phyloP scores from a whole-genome alignment of 2,113 vertebrate species.

The Hemicordylus capensis region DNA sequence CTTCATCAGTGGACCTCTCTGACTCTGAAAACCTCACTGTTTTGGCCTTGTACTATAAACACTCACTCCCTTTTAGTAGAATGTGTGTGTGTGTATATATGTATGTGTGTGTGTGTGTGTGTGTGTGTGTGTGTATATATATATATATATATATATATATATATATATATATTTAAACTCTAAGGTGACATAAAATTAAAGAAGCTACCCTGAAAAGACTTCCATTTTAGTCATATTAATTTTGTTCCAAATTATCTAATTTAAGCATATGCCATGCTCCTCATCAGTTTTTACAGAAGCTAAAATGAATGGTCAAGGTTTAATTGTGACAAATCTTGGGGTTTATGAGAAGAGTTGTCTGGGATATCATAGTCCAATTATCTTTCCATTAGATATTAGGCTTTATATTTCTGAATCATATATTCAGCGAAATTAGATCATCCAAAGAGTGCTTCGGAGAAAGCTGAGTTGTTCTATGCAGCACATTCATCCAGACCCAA shows the following conservation, averaged over 20 bases:
- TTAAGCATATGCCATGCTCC: slow-evolving; percentile 38
- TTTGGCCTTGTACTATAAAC: slow-evolving; percentile 32
- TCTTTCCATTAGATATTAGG: slow-evolving; percentile 11
- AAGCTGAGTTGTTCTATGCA: fast-evolving
- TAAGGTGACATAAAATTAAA: slow-evolving; percentile 31
- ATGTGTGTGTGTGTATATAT: too few relatives aligned
- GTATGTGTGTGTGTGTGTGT: too few relatives aligned
- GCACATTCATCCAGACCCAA: neutral
- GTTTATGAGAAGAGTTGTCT: slow-evolving; percentile 39
- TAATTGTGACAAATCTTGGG: slow-evolving; percentile 43
- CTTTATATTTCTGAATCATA: slow-evolving; percentile 13
- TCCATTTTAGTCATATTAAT: slow-evolving; percentile 54
- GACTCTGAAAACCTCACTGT: slow-evolving; percentile 38
- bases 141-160: too few relatives aligned
- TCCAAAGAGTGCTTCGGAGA: neutral
- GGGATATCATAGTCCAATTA: slow-evolving; percentile 18
- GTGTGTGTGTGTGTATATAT: too few relatives aligned
- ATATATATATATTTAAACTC: slow-evolving; percentile 8
- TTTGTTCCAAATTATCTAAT: slow-evolving; percentile 46
- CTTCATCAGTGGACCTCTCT: neutral
- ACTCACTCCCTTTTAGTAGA: slow-evolving; percentile 35
- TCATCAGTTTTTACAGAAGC: slow-evolving; percentile 22
- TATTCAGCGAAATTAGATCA: neutral
- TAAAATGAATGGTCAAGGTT: slow-evolving; percentile 36
- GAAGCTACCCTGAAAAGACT: neutral